These are phyloP conservation scores for Drosophila mulleri DNA, from an alignment of 2,888 invertebrate genomes.

Conservation along the genomic window DNA sequence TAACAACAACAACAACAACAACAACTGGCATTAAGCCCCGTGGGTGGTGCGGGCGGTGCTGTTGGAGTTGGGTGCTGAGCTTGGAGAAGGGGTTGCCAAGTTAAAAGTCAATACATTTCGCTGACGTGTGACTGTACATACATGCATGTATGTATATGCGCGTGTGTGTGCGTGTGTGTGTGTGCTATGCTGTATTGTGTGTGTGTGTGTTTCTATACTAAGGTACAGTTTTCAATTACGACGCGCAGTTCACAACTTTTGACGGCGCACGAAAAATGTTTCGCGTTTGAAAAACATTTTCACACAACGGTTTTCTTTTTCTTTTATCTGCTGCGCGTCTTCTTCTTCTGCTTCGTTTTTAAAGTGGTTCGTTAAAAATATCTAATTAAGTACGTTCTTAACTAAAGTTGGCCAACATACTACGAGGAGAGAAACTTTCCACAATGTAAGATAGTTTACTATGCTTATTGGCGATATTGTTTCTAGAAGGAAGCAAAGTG, in stretches of 20 bases:
- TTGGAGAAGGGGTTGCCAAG: constrained; percentile 59
- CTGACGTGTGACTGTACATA: constrained; percentile 62
- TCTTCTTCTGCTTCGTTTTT: constrained; percentile 8
- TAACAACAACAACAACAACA: constrained; percentile 11
- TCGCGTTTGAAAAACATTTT: constrained; percentile 36
- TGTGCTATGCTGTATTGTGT: constrained; percentile 19
- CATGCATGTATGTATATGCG: constrained; percentile 14
- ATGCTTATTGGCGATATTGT: neutral
- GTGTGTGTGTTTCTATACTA: constrained; percentile 43
- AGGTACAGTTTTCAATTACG: constrained; percentile 79
- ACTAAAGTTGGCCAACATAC: neutral
- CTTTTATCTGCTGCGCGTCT: constrained; percentile 2
- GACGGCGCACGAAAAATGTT: constrained; percentile 59
- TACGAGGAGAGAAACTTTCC: neutral
- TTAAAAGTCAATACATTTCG: constrained; percentile 76
- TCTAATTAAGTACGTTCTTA: constrained; percentile 18
- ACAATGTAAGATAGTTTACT: neutral
- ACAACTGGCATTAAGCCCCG: constrained; percentile 48
- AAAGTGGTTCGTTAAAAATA: constrained; percentile 6
- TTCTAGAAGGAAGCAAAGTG: neutral
- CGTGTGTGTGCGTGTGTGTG: constrained; percentile 13
- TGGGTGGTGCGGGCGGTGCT: constrained; percentile 25
- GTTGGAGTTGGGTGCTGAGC: constrained; percentile 11
- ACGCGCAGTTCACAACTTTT: constrained; percentile 69
- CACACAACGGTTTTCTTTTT: constrained; percentile 14